These are phyloP conservation scores for Nixonia krombeini DNA, from an alignment of 1,140 invertebrate genomes.

Conservation along the genomic window DNA sequence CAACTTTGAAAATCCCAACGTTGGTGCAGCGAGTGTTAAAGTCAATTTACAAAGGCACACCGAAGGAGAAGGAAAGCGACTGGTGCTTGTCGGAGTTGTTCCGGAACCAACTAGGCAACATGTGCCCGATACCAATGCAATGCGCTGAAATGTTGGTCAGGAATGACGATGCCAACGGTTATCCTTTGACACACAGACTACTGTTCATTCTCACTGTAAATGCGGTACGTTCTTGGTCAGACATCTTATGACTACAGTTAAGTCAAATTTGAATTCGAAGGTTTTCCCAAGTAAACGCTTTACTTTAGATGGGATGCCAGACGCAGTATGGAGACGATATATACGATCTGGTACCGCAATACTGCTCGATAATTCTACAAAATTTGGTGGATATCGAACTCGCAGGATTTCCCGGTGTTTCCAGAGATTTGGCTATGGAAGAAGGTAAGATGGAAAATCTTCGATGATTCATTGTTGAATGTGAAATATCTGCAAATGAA, in stretches of 20 bases:
- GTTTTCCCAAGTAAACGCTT: slow-evolving; percentile 13
- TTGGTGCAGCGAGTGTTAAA: slow-evolving; percentile 9
- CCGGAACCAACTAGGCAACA: slow-evolving; percentile 5
- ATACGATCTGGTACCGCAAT: slow-evolving; percentile 38
- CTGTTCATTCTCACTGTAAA: slow-evolving; percentile 50
- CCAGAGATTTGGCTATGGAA: slow-evolving; percentile 60
- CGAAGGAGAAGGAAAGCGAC: slow-evolving; percentile 58
- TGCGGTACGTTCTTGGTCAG: slow-evolving; percentile 42
- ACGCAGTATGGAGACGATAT: slow-evolving; percentile 3
- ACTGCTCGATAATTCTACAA: slow-evolving; percentile 56
- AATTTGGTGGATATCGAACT: slow-evolving; percentile 54
- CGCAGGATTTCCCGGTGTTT: slow-evolving; percentile 45
- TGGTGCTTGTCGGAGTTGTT: slow-evolving; percentile 51
- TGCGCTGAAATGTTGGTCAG: slow-evolving; percentile 47
- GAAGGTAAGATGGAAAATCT: slow-evolving; percentile 56
- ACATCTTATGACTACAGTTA: slow-evolving; percentile 8
- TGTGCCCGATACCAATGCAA: slow-evolving; percentile 14
- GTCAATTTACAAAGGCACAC: slow-evolving; percentile 52
- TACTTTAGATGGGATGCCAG: slow-evolving; percentile 47
- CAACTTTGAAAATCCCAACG: not conserved
- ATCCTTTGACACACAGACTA: slow-evolving; percentile 63
- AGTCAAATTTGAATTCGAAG: slow-evolving; percentile 14
- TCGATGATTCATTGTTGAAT: too few species aligned
- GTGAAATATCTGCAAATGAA: too few species aligned
- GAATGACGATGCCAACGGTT: slow-evolving; percentile 51